Percentiles rank a stretch among this genome's conserved stretches.
Conservation (phyloP, 2,113 vertebrate species). For the Sardina pilchardus region DNA sequence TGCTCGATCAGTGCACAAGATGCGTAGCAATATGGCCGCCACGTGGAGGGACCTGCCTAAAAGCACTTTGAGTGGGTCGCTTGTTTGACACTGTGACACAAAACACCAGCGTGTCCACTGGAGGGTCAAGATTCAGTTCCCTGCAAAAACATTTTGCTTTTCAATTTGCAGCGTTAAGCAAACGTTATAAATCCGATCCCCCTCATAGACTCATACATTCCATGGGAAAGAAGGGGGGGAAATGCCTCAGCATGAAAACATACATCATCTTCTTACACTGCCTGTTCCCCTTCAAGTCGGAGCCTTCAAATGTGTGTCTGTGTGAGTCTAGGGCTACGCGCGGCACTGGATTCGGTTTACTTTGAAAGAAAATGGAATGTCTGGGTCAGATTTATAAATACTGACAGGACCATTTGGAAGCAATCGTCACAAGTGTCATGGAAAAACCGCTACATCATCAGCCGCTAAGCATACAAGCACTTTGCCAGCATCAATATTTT, state of each 20-base stretch:
- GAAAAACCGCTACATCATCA: constrained; percentile 72
- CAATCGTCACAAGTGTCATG: constrained; percentile 78
- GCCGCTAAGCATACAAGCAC: constrained; percentile 54
- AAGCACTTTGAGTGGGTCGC: no score
- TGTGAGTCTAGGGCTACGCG: constrained; percentile 43
- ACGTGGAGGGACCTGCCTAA: no score
- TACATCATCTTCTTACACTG: constrained; percentile 59
- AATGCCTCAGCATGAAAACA: constrained; percentile 60
- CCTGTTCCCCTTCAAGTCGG: constrained; percentile 64
- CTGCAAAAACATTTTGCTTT: constrained; percentile 59
- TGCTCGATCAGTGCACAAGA: no score
- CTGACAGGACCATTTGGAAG: constrained; percentile 77
- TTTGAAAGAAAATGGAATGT: constrained; percentile 69
- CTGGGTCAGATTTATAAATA: constrained; percentile 65
- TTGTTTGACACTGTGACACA: background rate
- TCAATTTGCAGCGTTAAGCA: constrained; percentile 59
- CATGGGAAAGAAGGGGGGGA: constrained; percentile 40
- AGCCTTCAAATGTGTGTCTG: constrained; percentile 44
- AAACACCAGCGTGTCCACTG: background rate
- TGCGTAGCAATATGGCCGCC: no score
- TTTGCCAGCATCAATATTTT: constrained; percentile 76
- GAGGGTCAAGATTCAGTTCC: constrained; percentile 45
- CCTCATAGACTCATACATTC: constrained; percentile 41
- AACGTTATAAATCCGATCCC: constrained; percentile 57
- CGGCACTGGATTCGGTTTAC: constrained; percentile 67